Evolutionary conservation across 2,888 invertebrate species (phyloP).

Genomic region (Scaptomyza parva): DNA sequence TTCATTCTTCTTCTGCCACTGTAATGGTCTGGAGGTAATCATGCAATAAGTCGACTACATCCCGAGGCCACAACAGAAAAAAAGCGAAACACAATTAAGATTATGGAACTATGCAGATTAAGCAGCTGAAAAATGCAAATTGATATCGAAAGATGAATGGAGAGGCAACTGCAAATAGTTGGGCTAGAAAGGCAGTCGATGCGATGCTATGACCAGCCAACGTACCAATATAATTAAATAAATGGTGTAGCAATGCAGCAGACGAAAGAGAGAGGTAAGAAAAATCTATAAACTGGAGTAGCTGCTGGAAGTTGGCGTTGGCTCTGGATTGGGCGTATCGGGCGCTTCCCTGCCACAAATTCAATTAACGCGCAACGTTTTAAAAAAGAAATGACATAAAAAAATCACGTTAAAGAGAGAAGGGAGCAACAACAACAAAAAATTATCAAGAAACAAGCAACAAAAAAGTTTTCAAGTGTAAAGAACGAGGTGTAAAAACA

Average conservation of each 20-base stretch:
- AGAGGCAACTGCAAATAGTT: constrained; percentile 17
- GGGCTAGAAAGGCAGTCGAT: constrained; percentile 50
- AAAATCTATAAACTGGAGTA: not conserved
- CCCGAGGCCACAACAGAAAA: constrained; percentile 26
- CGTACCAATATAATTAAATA: constrained; percentile 68
- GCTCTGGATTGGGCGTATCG: constrained; percentile 15
- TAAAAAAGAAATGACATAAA: constrained; percentile 56
- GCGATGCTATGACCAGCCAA: constrained; percentile 17
- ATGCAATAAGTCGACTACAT: constrained; percentile 49
- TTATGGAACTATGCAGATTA: constrained; percentile 37
- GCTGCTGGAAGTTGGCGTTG: not conserved
- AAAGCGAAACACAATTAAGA: constrained; percentile 23
- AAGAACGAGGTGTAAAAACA: constrained; percentile 62
- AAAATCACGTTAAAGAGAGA: constrained; percentile 1
- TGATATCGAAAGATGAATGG: constrained; percentile 40
- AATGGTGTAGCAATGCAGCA: constrained; percentile 53
- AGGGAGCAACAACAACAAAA: constrained; percentile 23
- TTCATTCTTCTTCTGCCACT: constrained; percentile 15
- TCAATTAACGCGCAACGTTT: constrained; percentile 63
- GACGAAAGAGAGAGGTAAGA: not conserved
- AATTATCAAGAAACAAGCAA: constrained; percentile 55
- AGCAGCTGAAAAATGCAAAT: constrained; percentile 74
- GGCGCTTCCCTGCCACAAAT: constrained; percentile 65
- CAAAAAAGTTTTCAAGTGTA: constrained; percentile 60
- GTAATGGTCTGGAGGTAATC: constrained; percentile 34